Evolutionary conservation across 2,113 vertebrate genomes (phyloP), one percentile per base, ranked within the genome.

Genomic region (Cyphomyrus plagiostoma): DNA sequence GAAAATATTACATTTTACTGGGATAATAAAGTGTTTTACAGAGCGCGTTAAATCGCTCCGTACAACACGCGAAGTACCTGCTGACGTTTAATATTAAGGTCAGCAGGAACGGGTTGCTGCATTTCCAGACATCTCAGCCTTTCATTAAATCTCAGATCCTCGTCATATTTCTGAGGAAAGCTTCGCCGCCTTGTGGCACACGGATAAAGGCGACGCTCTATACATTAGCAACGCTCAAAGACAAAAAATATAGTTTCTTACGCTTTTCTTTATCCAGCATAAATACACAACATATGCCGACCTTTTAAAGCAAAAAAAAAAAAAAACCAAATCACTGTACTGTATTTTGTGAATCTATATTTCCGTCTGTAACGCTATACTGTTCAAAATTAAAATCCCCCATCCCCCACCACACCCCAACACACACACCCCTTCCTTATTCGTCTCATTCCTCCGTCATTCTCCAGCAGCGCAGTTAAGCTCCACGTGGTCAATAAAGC

Each of bases 181-280:
- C 89, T 91, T 89, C 91, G 92, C 91, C 92, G 17, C 92, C 95
- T 94, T 94, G 94, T 94, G 93, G 92, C 91, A 82, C 39, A 92
- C 91, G 93, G 94, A 94, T 94, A 96, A 95, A 95, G 95, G 95
- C 94, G 94, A 94, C 93, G 96, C 94, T 95, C 95, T 97, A 96
- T 96, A 96, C 96, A 96, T 94, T 91, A 95, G 93, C 95, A 96
- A 97, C 96, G 96, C 97, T 97, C 96, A 97, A 97, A 97, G 96
- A 93, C 94, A 94, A 92, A 92, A 94, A 91, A 93, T 93, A 94
- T 93, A 91, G 93, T 93, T 83, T 53, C 30, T 45, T 89, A 8
- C 9, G 39, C 88, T 88, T 88, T 49, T 89, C 58, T 70, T 86
- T 52, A 30, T 13, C 62, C 62, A 30, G n/a, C 26, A 70, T 30